Base-by-base conservation (phyloP, 2,113 vertebrate species). In the Epinephelus lanceolatus region DNA sequence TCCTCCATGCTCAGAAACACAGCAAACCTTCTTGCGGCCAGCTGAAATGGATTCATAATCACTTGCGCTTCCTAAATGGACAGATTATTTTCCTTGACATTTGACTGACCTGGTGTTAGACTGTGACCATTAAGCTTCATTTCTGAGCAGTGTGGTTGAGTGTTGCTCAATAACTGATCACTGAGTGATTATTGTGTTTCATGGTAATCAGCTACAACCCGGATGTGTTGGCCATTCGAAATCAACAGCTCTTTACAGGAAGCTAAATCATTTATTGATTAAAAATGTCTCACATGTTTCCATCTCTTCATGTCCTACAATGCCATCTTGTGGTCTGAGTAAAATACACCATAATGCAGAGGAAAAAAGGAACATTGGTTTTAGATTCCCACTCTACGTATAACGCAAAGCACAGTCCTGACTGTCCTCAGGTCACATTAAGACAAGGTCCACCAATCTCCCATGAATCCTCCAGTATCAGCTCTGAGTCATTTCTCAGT, bases 291-390 rank as follows among this genome's bases (percentile, higher is more conserved):
- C 13, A 15, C 7, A 53, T 3, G 0, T 66, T 62, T 37, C 9
- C 15, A 14, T 69, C 45, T 49, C 42, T 42, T 59, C 42, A 57
- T 67, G 70, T 80, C 47, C 61, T 47, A 84, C 33, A 49, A 23
- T 8, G 87, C 88, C 90, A 85, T 71, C 92, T 91, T 79, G 90
- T 92, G 93, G 93, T 12, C 18, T n/a, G 18, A 61, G 0, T 23
- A 57, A 66, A 80, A 40, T 15, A 45, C 1, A 55, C 47, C 6
- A 33, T 27, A 25, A 21, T 25, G 17, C 30, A 71, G 51, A 40
- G 4, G 18, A 61, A 12, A 18, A 59, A 40, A 71, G 17, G 17
- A 15, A 56, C 55, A 27, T 9, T 9, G 14, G 47, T 72, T 25
- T 47, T 4, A 63, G 15, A 52, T 42, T n/a, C 13, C 10, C 40